Base-by-base conservation (phyloP, 2,797 vertebrate species). In the Haliaeetus albicilla region DNA sequence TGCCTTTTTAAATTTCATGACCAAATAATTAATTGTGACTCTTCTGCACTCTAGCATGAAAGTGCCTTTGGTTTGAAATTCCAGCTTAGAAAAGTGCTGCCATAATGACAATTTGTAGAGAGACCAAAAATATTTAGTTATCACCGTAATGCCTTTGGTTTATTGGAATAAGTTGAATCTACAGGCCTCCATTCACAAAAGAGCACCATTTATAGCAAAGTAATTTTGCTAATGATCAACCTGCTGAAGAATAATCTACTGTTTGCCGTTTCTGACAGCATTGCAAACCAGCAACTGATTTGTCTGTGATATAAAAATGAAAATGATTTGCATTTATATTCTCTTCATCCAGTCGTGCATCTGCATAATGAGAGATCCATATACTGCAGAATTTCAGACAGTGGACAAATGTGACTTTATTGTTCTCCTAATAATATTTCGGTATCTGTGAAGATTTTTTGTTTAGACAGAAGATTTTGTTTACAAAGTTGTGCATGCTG, bases 121-220 rank as follows among this genome's bases (percentile, higher is more conserved):
- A 98, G 98, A 99, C 99, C 99, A 99, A 99, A 99, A 99, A 98
- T 98, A 97, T 97, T 98, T 98, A 98, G 98, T 98, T 98, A 99
- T 99, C 99, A 99, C 99, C 99, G 96, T 98, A 99, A 99, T 99
- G 99, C 99, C 99, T 99, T 99, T 98, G 98, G 98, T 98, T 98
- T 97, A 98, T 98, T 97, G 97, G 98, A 98, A 97, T 97, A 97
- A 95, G 98, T 97, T 97, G 97, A 97, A 97, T 97, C 96, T 97
- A 96, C 95, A 97, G 98, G 98, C 98, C 98, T 98, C 97, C 94
- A 92, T 98, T 97, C 96, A 94, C 93, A 78, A 95, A 91, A 96
- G 95, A 97, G 95, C 96, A 92, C 80, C 84, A 48, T 85, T 96
- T 91, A 59, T 84, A 91, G 94, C 96, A 90, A 97, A 92, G 83